These are phyloP conservation scores for Mercenaria mercenaria DNA, from an alignment of 1,140 invertebrate species.

Conservation along the genomic window DNA sequence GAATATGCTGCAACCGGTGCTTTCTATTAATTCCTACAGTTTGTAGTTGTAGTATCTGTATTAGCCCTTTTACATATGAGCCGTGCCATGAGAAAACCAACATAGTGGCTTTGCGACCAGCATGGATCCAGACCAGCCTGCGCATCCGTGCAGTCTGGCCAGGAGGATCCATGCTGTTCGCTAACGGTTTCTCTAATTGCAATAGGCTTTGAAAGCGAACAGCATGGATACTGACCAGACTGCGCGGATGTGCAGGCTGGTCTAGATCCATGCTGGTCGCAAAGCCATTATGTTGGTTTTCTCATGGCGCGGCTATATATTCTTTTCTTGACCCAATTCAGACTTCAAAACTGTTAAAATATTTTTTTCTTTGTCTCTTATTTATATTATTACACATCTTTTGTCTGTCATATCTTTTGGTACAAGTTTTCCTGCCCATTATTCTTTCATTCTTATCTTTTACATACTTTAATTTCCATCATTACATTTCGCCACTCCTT, in stretches of 20 bases:
- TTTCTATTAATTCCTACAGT: not conserved
- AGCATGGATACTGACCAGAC: too few relatives aligned
- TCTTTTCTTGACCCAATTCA: not conserved
- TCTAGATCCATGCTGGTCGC: too few relatives aligned
- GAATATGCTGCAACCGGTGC: not conserved
- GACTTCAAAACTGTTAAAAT: not conserved
- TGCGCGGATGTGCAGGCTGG: too few relatives aligned
- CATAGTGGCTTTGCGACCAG: too few relatives aligned
- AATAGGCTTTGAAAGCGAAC: too few relatives aligned
- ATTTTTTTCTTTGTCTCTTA: constrained; percentile 14
- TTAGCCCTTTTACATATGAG: not conserved
- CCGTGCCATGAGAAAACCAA: too few relatives aligned
- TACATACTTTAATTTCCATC: not conserved
- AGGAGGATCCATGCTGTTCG: too few relatives aligned
- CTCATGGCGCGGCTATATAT: too few relatives aligned
- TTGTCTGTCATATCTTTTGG: not conserved
- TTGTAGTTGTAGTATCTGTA: not conserved
- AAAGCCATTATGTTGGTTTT: too few relatives aligned
- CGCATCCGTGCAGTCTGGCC: too few relatives aligned
- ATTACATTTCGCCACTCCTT: constrained; percentile 9
- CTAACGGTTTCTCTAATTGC: too few relatives aligned
- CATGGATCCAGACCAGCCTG: too few relatives aligned
- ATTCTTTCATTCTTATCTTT: not conserved
- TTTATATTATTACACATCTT: not conserved
- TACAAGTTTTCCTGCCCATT: not conserved